Evolutionary conservation across 2,888 invertebrate genomes (phyloP).

Genomic region (Eupithecia exiguata): DNA sequence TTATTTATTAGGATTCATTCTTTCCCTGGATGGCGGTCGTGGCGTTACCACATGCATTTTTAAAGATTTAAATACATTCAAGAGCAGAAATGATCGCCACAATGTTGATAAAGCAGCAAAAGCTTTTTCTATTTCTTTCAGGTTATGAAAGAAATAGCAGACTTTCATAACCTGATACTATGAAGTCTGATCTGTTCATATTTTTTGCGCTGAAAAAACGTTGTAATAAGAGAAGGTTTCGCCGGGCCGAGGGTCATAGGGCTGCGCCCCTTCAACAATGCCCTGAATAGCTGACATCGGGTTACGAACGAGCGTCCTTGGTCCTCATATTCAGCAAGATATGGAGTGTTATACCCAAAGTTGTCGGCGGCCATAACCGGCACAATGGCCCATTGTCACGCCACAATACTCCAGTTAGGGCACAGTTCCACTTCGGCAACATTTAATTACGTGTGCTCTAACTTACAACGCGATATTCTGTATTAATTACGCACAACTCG

Average conservation of each 20-base stretch:
- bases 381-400: slow-evolving; percentile 36
- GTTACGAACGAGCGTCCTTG: slow-evolving; percentile 11
- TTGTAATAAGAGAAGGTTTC: not conserved
- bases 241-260: not conserved
- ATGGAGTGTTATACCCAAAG: slow-evolving; percentile 32
- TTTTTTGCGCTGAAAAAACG: not conserved
- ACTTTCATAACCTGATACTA: not conserved
- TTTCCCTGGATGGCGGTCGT: not conserved
- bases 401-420: slow-evolving; percentile 28
- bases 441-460: slow-evolving; percentile 29
- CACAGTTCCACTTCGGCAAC: slow-evolving; percentile 27
- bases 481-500: slow-evolving; percentile 25
- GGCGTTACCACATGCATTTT: not conserved
- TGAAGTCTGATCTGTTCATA: not conserved
- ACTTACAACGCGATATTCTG: slow-evolving; percentile 31
- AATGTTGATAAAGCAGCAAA: too few species aligned
- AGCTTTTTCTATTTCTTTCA: too few species aligned
- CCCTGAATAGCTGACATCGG: slow-evolving; percentile 2
- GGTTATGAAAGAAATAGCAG: too few species aligned
- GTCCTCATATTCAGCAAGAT: slow-evolving; percentile 16
- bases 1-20: not conserved
- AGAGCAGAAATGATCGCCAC: not conserved
- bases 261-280: not conserved
- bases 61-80: not conserved
- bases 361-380: slow-evolving; percentile 23